A percentile compares a stretch with the other conserved stretches of the same genome.
Conservation (phyloP, 2,888 invertebrate genomes). For the Acronicta aceris region DNA sequence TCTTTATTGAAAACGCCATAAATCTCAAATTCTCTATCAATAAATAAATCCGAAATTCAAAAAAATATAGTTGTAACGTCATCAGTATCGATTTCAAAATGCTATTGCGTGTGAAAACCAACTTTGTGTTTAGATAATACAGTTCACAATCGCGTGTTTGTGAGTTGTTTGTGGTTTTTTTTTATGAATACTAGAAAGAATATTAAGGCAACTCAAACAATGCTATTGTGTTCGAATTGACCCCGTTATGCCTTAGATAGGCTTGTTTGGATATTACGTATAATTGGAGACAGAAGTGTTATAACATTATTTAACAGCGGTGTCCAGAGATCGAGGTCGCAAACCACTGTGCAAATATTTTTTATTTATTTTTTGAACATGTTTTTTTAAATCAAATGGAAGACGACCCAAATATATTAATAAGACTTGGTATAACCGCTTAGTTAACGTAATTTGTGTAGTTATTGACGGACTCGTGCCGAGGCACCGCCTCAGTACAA, state of each 20-base stretch:
- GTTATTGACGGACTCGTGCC: too few relatives aligned
- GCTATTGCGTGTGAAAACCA: slow-evolving; percentile 38
- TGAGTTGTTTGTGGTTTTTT: slow-evolving; percentile 38
- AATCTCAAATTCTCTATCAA: slow-evolving; percentile 28
- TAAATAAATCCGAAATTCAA: slow-evolving; percentile 17
- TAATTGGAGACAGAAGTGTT: slow-evolving; percentile 20
- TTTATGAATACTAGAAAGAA: slow-evolving; percentile 44
- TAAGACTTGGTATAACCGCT: too few relatives aligned
- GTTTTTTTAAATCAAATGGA: too few relatives aligned
- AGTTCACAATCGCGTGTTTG: slow-evolving; percentile 40
- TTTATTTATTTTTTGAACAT: too few relatives aligned
- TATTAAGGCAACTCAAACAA: slow-evolving; percentile 56
- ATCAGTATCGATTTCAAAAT: slow-evolving; percentile 34
- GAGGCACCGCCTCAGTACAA: too few relatives aligned
- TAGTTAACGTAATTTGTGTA: too few relatives aligned
- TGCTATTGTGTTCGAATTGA: slow-evolving; percentile 72
- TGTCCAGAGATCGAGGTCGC: neutral
- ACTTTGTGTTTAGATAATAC: slow-evolving; percentile 34
- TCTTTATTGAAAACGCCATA: slow-evolving; percentile 13
- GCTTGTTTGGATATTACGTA: slow-evolving; percentile 36
- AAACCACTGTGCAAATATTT: too few relatives aligned
- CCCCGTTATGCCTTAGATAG: slow-evolving; percentile 60
- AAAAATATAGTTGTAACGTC: slow-evolving; percentile 39
- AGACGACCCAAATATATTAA: too few relatives aligned
- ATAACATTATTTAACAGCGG: neutral